phyloP scores from a whole-genome alignment of 2,888 invertebrate genomes.

The Drosophila anceps region DNA sequence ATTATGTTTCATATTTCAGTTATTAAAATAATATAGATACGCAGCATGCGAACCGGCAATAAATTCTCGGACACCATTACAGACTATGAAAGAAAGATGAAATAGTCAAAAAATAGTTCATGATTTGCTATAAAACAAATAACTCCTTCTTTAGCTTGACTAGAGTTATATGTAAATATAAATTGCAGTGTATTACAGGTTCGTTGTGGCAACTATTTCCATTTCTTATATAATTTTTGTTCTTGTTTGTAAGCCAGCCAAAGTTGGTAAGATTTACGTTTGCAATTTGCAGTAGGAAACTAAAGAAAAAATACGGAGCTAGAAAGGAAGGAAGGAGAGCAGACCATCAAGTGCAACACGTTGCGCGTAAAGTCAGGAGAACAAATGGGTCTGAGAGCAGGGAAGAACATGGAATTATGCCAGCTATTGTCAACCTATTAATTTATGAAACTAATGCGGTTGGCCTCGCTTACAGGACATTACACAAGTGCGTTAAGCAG shows the following conservation, averaged over 20 bases:
- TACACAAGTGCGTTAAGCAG: slow-evolving; percentile 18
- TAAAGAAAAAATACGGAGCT: slow-evolving; percentile 12
- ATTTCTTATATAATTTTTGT: slow-evolving; percentile 24
- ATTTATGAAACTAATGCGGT: slow-evolving; percentile 52
- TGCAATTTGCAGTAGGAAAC: slow-evolving; percentile 59
- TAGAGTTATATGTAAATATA: neutral
- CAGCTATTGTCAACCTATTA: slow-evolving; percentile 47
- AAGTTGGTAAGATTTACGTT: slow-evolving; percentile 70
- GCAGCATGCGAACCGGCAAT: neutral
- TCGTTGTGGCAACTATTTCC: slow-evolving; percentile 22
- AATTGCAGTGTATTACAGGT: slow-evolving; percentile 29
- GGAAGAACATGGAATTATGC: slow-evolving; percentile 43
- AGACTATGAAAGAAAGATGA: neutral
- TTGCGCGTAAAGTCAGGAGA: slow-evolving; percentile 43
- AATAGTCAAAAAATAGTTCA: neutral
- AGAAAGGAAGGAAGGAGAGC: slow-evolving; percentile 16
- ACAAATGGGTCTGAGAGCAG: slow-evolving; percentile 17
- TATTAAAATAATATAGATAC: neutral
- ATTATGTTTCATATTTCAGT: neutral
- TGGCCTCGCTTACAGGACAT: slow-evolving; percentile 15
- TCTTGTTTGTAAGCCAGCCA: slow-evolving; percentile 38
- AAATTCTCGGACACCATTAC: neutral
- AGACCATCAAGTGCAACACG: slow-evolving; percentile 70
- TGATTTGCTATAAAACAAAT: neutral
- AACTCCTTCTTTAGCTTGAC: neutral